A percentile compares a stretch with the other conserved stretches of the same genome.
These are phyloP conservation scores for Drosophila sucinea DNA, from an alignment of 1,140 invertebrate species.

Conservation along the genomic window DNA sequence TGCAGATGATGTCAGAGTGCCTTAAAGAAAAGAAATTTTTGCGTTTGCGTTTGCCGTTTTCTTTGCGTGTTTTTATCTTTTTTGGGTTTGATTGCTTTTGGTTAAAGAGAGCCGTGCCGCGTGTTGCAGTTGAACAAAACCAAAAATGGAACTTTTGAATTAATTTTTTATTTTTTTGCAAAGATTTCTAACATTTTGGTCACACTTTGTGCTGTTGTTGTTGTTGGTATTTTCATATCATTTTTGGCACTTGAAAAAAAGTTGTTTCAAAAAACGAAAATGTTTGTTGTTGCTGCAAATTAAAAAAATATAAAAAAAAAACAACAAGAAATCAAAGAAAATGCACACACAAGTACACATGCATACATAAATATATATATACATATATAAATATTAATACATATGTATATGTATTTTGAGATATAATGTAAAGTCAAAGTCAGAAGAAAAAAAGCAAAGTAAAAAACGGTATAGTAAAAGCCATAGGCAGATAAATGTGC, in stretches of 20 bases:
- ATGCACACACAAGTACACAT: neutral
- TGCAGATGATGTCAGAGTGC: constrained; percentile 74
- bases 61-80: constrained; percentile 23
- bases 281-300: constrained; percentile 14
- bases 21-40: constrained; percentile 51
- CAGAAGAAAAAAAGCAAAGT: neutral
- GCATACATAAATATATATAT: constrained; percentile 2
- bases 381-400: neutral
- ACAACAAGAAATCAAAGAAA: neutral
- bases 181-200: constrained; percentile 16
- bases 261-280: constrained; percentile 18
- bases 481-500: constrained; percentile 6
- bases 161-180: constrained; percentile 22
- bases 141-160: constrained; percentile 13
- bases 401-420: neutral
- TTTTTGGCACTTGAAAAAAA: constrained; percentile 38
- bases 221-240: constrained; percentile 15
- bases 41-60: constrained; percentile 23
- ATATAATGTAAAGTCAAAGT: neutral
- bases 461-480: neutral
- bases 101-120: constrained; percentile 18
- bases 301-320: constrained; percentile 23
- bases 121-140: constrained; percentile 22
- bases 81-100: constrained; percentile 42
- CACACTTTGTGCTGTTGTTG: constrained; percentile 3